A percentile compares a stretch with the other conserved stretches of the same genome.
Evolutionary conservation across 2,888 invertebrate genomes (phyloP).

Genomic region (Pristionchus mayeri): DNA sequence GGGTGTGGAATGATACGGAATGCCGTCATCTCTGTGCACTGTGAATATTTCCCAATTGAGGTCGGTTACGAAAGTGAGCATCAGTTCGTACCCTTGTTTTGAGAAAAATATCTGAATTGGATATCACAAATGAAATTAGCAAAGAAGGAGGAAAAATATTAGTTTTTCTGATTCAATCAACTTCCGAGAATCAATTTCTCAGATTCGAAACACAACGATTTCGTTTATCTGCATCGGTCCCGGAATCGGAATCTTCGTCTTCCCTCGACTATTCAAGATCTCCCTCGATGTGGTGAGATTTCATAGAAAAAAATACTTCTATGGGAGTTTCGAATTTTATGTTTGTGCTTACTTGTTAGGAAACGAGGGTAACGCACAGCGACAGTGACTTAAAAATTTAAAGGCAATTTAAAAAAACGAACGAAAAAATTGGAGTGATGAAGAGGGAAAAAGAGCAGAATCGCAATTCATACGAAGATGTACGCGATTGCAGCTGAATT

Average conservation of each 20-base stretch:
- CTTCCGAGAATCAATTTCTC: background rate
- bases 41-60: conserved; percentile 62
- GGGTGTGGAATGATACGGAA: conserved; percentile 65
- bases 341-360: too few relatives aligned
- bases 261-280: conserved; percentile 58
- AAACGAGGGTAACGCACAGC: too few relatives aligned
- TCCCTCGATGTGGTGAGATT: conserved; percentile 57
- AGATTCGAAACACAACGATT: conserved; percentile 41
- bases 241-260: conserved; percentile 60
- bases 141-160: background rate
- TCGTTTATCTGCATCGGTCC: conserved; percentile 63
- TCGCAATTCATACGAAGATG: too few relatives aligned
- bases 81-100: too few relatives aligned
- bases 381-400: too few relatives aligned
- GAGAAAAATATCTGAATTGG: too few relatives aligned
- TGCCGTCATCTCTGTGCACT: conserved; percentile 63
- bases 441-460: too few relatives aligned
- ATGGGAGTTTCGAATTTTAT: too few relatives aligned
- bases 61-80: background rate
- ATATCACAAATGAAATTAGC: too few relatives aligned
- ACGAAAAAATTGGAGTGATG: too few relatives aligned
- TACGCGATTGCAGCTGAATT: conserved; percentile 50
- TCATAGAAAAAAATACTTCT: too few relatives aligned
- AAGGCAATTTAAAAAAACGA: too few relatives aligned
- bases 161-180: background rate